Base-by-base conservation (phyloP, 2,797 vertebrate genomes). In the Poeciliopsis turneri region DNA sequence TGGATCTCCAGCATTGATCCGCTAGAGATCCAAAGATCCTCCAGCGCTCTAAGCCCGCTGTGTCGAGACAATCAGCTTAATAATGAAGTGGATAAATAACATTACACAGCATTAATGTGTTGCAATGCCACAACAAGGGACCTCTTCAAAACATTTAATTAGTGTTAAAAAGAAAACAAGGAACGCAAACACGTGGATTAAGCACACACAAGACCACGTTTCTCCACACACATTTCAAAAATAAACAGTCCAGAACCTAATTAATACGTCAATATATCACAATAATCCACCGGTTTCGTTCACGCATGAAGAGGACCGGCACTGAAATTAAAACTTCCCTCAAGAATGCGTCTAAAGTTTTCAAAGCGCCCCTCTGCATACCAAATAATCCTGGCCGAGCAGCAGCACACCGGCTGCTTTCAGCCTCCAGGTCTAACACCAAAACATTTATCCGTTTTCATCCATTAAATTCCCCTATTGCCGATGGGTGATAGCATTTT, bases 341-440 rank as follows among this genome's bases (percentile, higher is more conserved):
- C 76, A 88, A 91, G 90, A 92, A 91, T 93, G 92, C 92, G 90
- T 87, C 83, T 92, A 93, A 94, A 94, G 84, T 91, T 92, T 92
- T 84, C 85, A 82, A 74, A 79, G 89, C 88, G 80, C 85, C 72
- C 23, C 83, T 74, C 74, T 89, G 91, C 85, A 91, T 89, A 89
- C 91, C 86, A 91, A 92, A 83, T 85, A 81, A 86, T 78, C 78
- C 83, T 73, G 59, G 70, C 45, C 43, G 20, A 76, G 72, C 85
- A 18, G 72, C 79, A 11, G 4, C 81, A 30, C 78, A 0, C 74
- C 85, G 85, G 83, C 92, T 2, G 85, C 79, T 5, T 30, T 46
- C 23, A 47, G 70, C 71, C 2, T 41, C 76, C 76, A n/a, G 41
- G 61, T 2, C 49, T 28, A 0, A 11, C 79, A 49, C 53, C 2